A percentile compares a stretch with the other conserved stretches of the same genome.
These are phyloP conservation scores for Calyptomena viridis DNA, from an alignment of 2,113 vertebrate species.

Conservation along the genomic window DNA sequence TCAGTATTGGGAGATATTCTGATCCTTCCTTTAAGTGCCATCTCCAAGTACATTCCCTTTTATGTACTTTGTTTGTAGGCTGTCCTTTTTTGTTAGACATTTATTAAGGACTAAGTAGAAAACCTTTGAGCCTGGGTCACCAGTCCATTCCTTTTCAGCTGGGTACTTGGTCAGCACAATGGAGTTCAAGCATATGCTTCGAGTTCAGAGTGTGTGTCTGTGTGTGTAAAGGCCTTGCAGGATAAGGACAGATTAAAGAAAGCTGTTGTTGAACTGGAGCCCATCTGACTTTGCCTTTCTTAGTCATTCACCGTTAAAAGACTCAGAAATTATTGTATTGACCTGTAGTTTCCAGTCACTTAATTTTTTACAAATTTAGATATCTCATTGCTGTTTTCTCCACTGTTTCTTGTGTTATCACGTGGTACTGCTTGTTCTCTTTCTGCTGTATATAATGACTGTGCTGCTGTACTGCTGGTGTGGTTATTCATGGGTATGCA, in stretches of 20 bases:
- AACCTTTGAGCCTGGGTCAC: background rate
- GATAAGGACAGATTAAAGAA: background rate
- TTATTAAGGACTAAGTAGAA: background rate
- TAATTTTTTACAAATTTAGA: background rate
- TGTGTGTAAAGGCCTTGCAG: background rate
- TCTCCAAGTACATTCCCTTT: background rate
- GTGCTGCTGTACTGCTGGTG: background rate
- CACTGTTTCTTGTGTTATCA: background rate
- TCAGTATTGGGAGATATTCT: background rate
- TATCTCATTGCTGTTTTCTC: background rate
- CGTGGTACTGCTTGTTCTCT: background rate
- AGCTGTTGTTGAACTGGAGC: background rate
- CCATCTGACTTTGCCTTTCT: background rate
- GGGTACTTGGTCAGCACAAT: background rate
- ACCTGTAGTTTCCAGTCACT: background rate
- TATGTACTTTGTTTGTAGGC: background rate
- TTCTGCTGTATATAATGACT: background rate
- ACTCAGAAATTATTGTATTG: background rate
- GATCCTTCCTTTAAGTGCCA: background rate
- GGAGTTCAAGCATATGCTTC: background rate
- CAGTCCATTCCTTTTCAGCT: background rate
- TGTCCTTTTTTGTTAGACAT: background rate
- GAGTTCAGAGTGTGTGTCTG: background rate
- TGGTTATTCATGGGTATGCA: background rate
- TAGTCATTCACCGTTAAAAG: background rate